Percentiles rank a stretch among this genome's conserved stretches.
phyloP scores from a whole-genome alignment of 2,797 vertebrate genomes.

The Melanotaenia nigrans region DNA sequence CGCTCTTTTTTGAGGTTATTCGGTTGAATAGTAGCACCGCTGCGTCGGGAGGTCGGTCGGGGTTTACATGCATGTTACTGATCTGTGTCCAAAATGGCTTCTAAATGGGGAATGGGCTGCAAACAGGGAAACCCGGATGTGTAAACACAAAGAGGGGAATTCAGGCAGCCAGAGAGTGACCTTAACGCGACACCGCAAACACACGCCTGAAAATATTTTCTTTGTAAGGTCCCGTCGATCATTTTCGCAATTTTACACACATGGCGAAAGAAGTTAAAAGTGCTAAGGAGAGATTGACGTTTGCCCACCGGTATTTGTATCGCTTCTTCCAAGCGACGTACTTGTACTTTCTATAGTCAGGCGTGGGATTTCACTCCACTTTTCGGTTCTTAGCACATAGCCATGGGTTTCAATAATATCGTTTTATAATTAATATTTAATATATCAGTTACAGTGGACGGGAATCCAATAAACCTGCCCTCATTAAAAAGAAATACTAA shows the following conservation, averaged over 20 bases:
- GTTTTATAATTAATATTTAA: not conserved
- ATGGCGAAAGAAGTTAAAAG: not conserved
- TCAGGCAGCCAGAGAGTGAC: slow-evolving; percentile 77
- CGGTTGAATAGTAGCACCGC: slow-evolving; percentile 64
- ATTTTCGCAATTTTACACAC: not conserved
- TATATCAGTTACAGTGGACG: not conserved
- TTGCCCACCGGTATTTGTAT: slow-evolving; percentile 26
- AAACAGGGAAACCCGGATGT: slow-evolving; percentile 94
- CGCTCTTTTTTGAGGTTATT: slow-evolving; percentile 50
- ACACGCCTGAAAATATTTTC: slow-evolving; percentile 34
- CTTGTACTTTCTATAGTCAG: slow-evolving; percentile 60
- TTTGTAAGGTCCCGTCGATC: not conserved
- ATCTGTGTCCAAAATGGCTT: slow-evolving; percentile 95
- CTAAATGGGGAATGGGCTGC: slow-evolving; percentile 86
- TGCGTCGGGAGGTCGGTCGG: slow-evolving; percentile 78
- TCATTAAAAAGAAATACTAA: not conserved
- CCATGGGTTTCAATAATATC: not conserved
- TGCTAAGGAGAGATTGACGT: slow-evolving; percentile 3
- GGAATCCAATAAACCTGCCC: not conserved
- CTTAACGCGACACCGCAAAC: slow-evolving; percentile 67
- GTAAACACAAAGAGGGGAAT: slow-evolving; percentile 88
- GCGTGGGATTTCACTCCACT: slow-evolving; percentile 34
- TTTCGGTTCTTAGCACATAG: slow-evolving; percentile 10
- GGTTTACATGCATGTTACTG: slow-evolving; percentile 83
- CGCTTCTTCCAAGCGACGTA: slow-evolving; percentile 32